Evolutionary conservation across 2,113 vertebrate genomes (phyloP).

Genomic region (Regulus satrapa): DNA sequence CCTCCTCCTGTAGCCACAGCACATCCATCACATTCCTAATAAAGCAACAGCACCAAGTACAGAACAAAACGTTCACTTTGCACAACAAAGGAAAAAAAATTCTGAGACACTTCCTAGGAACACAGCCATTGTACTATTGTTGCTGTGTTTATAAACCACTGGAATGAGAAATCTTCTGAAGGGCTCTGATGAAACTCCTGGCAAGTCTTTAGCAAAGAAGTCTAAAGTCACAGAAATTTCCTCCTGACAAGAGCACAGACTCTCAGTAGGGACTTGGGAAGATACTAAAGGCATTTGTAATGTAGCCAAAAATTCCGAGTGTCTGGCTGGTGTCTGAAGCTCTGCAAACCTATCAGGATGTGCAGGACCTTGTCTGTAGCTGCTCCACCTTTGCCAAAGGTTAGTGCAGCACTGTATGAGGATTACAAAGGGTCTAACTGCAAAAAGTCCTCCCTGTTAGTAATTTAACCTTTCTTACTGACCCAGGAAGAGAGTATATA

Average conservation of each 20-base stretch:
- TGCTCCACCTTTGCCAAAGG: neutral
- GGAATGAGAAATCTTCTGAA: neutral
- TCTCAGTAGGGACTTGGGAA: neutral
- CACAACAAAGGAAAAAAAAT: neutral
- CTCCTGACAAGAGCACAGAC: neutral
- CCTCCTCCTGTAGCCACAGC: neutral
- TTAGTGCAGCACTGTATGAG: neutral
- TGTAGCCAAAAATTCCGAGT: neutral
- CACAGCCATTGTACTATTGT: neutral
- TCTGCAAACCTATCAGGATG: neutral
- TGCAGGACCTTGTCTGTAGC: neutral
- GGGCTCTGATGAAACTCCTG: neutral
- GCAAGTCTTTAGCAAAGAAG: neutral
- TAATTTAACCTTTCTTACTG: neutral
- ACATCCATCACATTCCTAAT: neutral
- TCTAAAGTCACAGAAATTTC: neutral
- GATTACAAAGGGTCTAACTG: neutral
- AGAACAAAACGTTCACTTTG: neutral
- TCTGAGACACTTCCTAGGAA: neutral
- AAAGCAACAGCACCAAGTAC: neutral
- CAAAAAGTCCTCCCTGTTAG: neutral
- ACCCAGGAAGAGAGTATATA: neutral
- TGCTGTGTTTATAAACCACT: neutral
- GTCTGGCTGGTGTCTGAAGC: neutral
- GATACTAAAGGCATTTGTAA: neutral